These are phyloP conservation scores for Helobdella robusta DNA, from an alignment of 2,888 invertebrate species.

Conservation along the genomic window DNA sequence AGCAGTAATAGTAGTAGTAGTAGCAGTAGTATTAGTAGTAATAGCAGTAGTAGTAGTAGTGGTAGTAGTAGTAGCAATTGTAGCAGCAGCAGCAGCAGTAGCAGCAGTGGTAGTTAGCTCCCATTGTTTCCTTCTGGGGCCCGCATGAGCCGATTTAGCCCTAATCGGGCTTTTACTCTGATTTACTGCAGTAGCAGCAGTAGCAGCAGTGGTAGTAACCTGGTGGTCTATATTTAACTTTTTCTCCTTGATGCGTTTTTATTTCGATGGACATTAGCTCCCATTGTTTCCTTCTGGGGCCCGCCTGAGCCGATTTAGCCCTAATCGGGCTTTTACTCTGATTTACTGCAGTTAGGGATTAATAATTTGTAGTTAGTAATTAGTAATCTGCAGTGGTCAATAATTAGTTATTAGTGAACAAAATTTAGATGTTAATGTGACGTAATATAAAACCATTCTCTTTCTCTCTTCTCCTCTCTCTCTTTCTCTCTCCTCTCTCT, in stretches of 20 bases:
- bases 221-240: constrained; percentile 42
- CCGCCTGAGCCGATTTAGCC: constrained; percentile 7
- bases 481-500: too few relatives aligned
- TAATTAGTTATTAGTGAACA: too few relatives aligned
- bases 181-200: not conserved
- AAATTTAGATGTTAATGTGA: too few relatives aligned
- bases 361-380: too few relatives aligned
- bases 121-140: constrained; percentile 42
- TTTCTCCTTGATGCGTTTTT: constrained; percentile 42
- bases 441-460: too few relatives aligned
- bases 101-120: constrained; percentile 40
- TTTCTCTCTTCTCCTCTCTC: too few relatives aligned
- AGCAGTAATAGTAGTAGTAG: constrained; percentile 28
- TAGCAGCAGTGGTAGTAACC: constrained; percentile 34
- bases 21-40: constrained; percentile 42
- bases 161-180: too few relatives aligned
- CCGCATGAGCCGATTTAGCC: constrained; percentile 10
- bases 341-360: too few relatives aligned
- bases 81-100: not conserved
- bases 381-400: too few relatives aligned
- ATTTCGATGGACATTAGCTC: constrained; percentile 43
- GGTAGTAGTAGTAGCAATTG: too few relatives aligned
- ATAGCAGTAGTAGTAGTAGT: too few relatives aligned
- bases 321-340: too few relatives aligned
- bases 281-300: constrained; percentile 42